Evolutionary conservation across 2,797 vertebrate species (phyloP).

Genomic region (Lepus townsendii): DNA sequence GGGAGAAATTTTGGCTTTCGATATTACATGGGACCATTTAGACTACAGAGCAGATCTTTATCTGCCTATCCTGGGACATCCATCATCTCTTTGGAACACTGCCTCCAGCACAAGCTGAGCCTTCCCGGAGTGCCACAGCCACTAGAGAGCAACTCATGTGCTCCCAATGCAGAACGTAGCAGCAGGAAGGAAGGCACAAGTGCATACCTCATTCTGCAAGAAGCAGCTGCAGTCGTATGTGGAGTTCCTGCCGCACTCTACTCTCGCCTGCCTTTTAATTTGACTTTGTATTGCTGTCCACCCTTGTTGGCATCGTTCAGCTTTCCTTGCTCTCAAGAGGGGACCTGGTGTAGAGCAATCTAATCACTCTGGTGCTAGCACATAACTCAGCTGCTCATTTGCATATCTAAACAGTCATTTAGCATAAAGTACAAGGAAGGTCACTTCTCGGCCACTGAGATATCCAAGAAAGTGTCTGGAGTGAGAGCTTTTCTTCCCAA

Average conservation of each 20-base stretch:
- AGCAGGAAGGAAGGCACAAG: background rate
- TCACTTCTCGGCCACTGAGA: slow-evolving; percentile 49
- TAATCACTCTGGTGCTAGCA: slow-evolving; percentile 35
- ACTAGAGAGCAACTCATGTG: background rate
- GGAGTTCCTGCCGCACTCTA: background rate
- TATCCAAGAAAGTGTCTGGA: slow-evolving; percentile 14
- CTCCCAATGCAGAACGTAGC: background rate
- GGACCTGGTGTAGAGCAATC: background rate
- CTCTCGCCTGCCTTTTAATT: background rate
- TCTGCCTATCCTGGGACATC: background rate
- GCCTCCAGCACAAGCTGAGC: background rate
- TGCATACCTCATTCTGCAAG: background rate
- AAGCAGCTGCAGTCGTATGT: background rate
- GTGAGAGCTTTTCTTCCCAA: background rate
- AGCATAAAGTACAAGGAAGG: slow-evolving; percentile 54
- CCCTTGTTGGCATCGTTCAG: background rate
- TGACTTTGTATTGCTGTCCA: background rate
- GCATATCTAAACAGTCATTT: slow-evolving; percentile 60
- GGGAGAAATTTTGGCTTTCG: background rate
- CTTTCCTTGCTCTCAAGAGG: background rate
- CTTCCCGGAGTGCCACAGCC: background rate
- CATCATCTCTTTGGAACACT: background rate
- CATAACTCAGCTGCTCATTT: slow-evolving; percentile 58
- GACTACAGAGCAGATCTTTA: background rate
- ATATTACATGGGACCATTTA: background rate